Conservation (phyloP, 2,797 vertebrate genomes). For the Gephyroberyx darwinii region DNA sequence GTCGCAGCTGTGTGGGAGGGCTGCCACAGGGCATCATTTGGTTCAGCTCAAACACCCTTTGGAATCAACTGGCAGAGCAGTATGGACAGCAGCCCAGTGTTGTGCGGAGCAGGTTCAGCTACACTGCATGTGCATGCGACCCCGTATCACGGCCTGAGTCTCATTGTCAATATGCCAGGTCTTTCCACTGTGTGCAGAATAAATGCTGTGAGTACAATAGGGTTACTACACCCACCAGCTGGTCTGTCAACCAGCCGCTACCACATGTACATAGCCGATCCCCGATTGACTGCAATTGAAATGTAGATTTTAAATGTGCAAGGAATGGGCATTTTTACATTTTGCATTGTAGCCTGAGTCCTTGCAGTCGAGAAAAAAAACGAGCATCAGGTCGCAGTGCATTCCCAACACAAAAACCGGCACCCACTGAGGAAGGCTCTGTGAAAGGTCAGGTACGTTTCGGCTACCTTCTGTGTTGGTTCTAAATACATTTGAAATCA, state of each 20-base stretch:
- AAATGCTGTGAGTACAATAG: neutral
- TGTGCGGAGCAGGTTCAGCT: slow-evolving; percentile 4
- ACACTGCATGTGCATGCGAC: slow-evolving; percentile 4
- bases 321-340: slow-evolving; percentile 6
- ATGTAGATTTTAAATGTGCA: neutral
- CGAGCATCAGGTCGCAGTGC: slow-evolving; percentile 19
- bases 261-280: too few species aligned
- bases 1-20: slow-evolving; percentile 73
- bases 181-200: slow-evolving; percentile 1
- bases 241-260: too few species aligned
- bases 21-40: slow-evolving; percentile 67
- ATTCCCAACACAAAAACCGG: slow-evolving; percentile 27
- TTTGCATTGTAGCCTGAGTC: neutral
- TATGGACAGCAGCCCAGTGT: slow-evolving; percentile 27
- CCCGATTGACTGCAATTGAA: neutral
- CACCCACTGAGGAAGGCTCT: slow-evolving; percentile 48
- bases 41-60: slow-evolving; percentile 69
- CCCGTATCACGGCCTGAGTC: slow-evolving; percentile 14
- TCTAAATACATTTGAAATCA: slow-evolving; percentile 48
- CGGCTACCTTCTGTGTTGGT: slow-evolving; percentile 48
- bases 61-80: slow-evolving; percentile 65
- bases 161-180: slow-evolving; percentile 20
- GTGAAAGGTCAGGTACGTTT: slow-evolving; percentile 65
- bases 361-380: slow-evolving; percentile 2
- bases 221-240: too few species aligned